These are phyloP conservation scores for Cantharis nigra DNA, from an alignment of 2,888 invertebrate genomes.

Conservation along the genomic window DNA sequence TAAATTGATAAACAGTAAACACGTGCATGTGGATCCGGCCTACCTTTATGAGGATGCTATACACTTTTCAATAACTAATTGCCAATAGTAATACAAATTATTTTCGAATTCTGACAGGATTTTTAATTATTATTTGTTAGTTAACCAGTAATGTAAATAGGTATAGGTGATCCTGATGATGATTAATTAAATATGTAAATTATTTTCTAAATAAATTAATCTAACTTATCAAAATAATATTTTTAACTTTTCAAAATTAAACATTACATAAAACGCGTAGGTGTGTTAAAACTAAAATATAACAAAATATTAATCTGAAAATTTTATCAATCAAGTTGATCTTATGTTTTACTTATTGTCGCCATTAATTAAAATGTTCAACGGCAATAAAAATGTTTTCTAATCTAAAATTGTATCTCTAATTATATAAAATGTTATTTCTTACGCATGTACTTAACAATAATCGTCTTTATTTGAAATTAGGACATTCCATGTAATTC, in stretches of 20 bases:
- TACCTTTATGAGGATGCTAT: neutral
- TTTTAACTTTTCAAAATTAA: neutral
- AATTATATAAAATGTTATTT: neutral
- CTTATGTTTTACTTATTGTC: neutral
- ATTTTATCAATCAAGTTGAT: neutral
- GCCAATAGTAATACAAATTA: too few species aligned
- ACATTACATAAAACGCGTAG: neutral
- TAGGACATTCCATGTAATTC: neutral
- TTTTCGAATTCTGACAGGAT: neutral
- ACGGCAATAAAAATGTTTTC: neutral
- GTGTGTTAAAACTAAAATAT: neutral
- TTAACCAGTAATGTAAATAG: neutral
- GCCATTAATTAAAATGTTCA: neutral
- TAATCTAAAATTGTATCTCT: neutral
- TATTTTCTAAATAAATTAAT: neutral
- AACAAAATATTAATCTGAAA: neutral
- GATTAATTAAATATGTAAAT: neutral
- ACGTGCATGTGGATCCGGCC: neutral
- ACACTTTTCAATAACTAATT: neutral
- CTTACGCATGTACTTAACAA: neutral
- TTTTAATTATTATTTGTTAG: neutral
- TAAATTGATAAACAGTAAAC: neutral
- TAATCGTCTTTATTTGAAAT: neutral
- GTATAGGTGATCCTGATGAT: neutral
- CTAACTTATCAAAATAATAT: neutral